Conservation (phyloP, 2,888 invertebrate genomes). For the Nematopogon swammerdamellus region DNA sequence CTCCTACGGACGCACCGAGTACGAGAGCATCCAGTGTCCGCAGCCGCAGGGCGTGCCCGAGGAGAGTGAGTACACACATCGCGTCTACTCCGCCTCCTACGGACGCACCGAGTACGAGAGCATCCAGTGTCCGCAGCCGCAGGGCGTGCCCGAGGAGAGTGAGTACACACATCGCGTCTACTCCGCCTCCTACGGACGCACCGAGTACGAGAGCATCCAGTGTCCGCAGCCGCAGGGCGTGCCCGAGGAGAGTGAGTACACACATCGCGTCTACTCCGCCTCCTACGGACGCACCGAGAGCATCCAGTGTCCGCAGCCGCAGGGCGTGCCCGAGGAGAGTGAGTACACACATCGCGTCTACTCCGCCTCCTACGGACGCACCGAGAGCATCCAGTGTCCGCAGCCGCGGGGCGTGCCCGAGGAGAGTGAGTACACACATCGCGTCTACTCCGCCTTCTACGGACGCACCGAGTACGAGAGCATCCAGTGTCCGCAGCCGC, state of each 20-base stretch:
- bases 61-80: constrained; percentile 68
- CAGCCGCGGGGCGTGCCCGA: constrained; percentile 83
- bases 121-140: constrained; percentile 80
- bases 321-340: too few relatives aligned
- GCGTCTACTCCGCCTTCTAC: constrained; percentile 85
- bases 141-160: constrained; percentile 87
- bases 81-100: constrained; percentile 84
- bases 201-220: constrained; percentile 82
- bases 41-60: constrained; percentile 83
- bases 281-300: constrained; percentile 87
- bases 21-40: constrained; percentile 83
- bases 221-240: constrained; percentile 84
- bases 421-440: constrained; percentile 86
- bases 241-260: constrained; percentile 81
- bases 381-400: constrained; percentile 82
- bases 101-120: constrained; percentile 87
- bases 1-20: constrained; percentile 84
- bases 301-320: too few relatives aligned
- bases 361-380: constrained; percentile 92
- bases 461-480: constrained; percentile 80
- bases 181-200: constrained; percentile 89
- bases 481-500: constrained; percentile 72
- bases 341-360: too few relatives aligned
- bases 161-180: constrained; percentile 61
- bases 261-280: constrained; percentile 69